These are phyloP conservation scores for Eulemur rufifrons DNA, from an alignment of 2,113 vertebrate species.

Conservation along the genomic window DNA sequence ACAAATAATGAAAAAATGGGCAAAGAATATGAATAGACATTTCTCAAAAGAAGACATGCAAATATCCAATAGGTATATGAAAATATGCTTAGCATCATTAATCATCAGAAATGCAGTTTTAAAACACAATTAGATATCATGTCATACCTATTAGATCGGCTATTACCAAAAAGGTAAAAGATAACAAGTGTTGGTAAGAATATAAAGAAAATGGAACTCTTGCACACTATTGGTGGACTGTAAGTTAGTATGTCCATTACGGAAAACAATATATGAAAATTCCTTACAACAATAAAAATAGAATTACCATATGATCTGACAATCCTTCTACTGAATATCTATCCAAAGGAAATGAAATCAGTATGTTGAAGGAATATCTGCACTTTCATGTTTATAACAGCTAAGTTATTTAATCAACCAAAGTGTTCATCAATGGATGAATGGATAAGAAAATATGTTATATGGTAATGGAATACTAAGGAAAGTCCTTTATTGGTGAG, in stretches of 20 bases:
- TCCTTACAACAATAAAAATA: background rate
- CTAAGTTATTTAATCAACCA: background rate
- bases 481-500: background rate
- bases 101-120: background rate
- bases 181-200: background rate
- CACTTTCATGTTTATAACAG: background rate
- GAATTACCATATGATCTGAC: background rate
- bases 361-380: background rate
- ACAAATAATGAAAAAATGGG: background rate
- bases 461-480: background rate
- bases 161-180: background rate
- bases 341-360: background rate
- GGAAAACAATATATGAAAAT: background rate
- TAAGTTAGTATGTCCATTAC: background rate
- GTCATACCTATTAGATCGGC: background rate
- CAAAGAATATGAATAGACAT: background rate
- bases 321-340: background rate
- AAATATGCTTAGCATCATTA: background rate
- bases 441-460: background rate
- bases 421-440: background rate
- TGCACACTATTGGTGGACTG: background rate
- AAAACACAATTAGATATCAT: background rate
- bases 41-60: background rate
- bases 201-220: background rate
- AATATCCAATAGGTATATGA: background rate